These are phyloP conservation scores for Lacerta bilineata DNA, from an alignment of 2,797 vertebrate species.

Conservation along the genomic window DNA sequence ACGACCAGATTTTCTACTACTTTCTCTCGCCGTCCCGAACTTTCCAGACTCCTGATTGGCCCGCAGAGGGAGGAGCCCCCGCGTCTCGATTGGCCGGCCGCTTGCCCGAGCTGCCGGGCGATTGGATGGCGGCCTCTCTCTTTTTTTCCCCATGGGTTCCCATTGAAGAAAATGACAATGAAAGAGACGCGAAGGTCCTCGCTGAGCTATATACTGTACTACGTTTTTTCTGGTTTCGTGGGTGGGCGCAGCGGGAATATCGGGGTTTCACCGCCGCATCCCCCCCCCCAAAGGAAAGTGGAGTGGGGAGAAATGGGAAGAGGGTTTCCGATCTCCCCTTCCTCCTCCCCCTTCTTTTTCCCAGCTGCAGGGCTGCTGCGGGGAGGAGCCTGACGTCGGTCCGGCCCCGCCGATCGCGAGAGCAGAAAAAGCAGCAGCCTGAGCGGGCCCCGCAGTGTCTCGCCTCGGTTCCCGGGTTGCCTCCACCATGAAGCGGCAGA, in stretches of 20 bases:
- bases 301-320: not conserved
- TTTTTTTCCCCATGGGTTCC: conserved; percentile 1
- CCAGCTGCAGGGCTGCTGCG: not conserved
- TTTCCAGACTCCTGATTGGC: conserved; percentile 36
- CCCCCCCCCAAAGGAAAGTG: too few relatives aligned
- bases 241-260: not conserved
- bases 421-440: not conserved
- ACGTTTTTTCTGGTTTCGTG: not conserved
- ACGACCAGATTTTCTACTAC: not conserved
- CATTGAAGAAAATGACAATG: conserved; percentile 3
- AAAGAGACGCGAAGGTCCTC: not conserved
- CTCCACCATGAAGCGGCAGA: not conserved
- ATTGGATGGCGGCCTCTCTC: not conserved
- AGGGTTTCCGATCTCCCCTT: not conserved
- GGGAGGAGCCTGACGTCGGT: conserved; percentile 11
- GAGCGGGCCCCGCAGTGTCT: not conserved
- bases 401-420: conserved; percentile 42
- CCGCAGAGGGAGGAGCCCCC: not conserved
- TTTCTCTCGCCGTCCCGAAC: not conserved
- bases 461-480: not conserved
- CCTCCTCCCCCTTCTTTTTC: not conserved
- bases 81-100: conserved; percentile 2
- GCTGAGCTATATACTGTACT: not conserved
- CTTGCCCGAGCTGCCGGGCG: not conserved
- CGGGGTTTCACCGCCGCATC: not conserved